A percentile compares a stretch with the other conserved stretches of the same genome.
These are phyloP conservation scores for Synergus umbraculus DNA, from an alignment of 2,888 invertebrate species.

Conservation along the genomic window DNA sequence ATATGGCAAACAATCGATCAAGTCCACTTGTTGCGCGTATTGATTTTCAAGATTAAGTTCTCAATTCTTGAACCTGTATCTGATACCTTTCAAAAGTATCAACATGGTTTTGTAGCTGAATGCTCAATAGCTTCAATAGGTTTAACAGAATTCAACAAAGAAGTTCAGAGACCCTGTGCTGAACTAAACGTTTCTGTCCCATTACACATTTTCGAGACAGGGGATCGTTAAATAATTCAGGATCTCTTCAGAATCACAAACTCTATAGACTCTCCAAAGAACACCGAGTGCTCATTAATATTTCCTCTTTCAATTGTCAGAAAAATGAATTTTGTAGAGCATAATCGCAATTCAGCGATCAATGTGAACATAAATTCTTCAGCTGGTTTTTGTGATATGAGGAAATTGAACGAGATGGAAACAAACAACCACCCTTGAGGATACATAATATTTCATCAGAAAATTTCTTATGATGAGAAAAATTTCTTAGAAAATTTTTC, in stretches of 20 bases:
- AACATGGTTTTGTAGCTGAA: background rate
- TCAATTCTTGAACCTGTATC: background rate
- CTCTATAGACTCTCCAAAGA: too few species aligned
- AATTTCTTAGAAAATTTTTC: background rate
- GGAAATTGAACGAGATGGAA: background rate
- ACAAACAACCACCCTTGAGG: background rate
- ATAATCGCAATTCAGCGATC: background rate
- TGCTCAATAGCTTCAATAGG: background rate
- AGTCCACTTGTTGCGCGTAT: background rate
- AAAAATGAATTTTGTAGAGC: background rate
- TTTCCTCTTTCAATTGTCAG: too few species aligned
- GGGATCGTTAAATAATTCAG: too few species aligned
- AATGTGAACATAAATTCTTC: too few species aligned
- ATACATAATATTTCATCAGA: background rate
- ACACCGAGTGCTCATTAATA: too few species aligned
- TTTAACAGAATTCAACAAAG: background rate
- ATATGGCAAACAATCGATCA: background rate
- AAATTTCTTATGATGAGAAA: background rate
- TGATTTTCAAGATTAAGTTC: background rate
- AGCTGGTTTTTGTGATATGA: background rate
- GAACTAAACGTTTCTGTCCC: background rate
- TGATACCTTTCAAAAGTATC: background rate
- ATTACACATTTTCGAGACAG: background rate
- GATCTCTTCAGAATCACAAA: too few species aligned
- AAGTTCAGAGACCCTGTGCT: background rate